Evolutionary conservation across 2,113 vertebrate genomes (phyloP), one percentile per base, ranked within the genome.

Genomic region (Xenotilapia leptura): DNA sequence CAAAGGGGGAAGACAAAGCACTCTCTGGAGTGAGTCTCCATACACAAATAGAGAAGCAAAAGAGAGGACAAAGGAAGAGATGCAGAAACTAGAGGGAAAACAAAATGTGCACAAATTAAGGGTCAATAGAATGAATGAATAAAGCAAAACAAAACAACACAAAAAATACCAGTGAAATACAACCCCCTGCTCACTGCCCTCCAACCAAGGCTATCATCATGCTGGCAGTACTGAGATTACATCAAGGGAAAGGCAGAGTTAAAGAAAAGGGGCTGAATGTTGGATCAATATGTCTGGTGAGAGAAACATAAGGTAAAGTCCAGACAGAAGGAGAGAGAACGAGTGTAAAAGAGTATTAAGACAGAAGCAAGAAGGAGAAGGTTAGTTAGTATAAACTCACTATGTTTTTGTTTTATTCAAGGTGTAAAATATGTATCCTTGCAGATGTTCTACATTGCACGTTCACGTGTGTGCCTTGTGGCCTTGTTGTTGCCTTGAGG

Each of bases 131-230:
- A 40, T 40, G 62, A 68, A 68, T 23, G 62, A 68, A 68, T 68
- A 21, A 68, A 65, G 19, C 33, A 65, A 65, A 65, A 40, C 36
- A 68, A 68, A 40, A 68, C 62, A 65, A 21, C 33, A 38, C 62
- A 40, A 21, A 28, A 28, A 75, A 47, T 26, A 77, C 7, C 45
- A 33, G 36, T 55, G 33, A 31, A 7, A 65, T 33, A 53, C 17
- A 10, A 40, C 19, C 82, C 86, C 55, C 85, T 56, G 21, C 68
- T 26, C 75, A 87, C 79, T 85, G 58, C 42, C 84, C 62, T 88
- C 56, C 65, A 90, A 80, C 89, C 88, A 89, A 84, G 89, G 86
- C 90, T 82, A 89, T 91, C 88, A 89, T 90, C 65, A 56, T n/a
- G 31, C 87, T 86, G 86, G 83, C 82, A 84, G 73, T 42, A 9